phyloP scores from a whole-genome alignment of 2,888 invertebrate species.

The Xestia ashworthii region DNA sequence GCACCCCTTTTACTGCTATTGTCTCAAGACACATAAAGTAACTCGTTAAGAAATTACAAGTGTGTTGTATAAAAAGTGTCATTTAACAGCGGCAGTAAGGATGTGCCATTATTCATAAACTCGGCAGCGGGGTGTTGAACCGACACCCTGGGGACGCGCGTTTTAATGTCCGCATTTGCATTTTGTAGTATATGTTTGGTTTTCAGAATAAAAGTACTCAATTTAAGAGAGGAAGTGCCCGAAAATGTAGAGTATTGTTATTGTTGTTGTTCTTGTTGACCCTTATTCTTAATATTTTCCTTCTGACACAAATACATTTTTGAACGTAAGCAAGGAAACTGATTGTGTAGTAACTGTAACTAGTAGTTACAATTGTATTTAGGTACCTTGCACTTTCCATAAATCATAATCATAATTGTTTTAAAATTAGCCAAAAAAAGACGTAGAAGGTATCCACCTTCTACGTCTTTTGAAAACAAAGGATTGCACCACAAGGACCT shows the following conservation, averaged over 20 bases:
- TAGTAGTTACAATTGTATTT: neutral
- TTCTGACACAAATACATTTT: neutral
- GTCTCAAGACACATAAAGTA: constrained; percentile 51
- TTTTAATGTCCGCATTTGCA: constrained; percentile 87
- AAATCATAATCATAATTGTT: neutral
- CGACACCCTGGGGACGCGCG: constrained; percentile 79
- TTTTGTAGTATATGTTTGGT: constrained; percentile 73
- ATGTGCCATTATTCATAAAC: constrained; percentile 85
- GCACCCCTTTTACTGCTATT: constrained; percentile 30
- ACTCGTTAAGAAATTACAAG: constrained; percentile 65
- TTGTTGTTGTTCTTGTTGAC: no score
- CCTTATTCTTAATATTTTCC: neutral
- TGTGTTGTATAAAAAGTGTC: constrained; percentile 69
- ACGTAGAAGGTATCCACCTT: no score
- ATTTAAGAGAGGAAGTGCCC: neutral
- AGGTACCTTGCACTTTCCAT: neutral
- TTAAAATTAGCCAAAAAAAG: no score
- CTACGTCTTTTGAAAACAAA: no score
- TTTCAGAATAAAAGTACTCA: constrained; percentile 59
- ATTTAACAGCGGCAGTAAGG: constrained; percentile 72
- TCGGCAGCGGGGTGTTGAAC: constrained; percentile 76
- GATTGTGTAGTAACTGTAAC: neutral
- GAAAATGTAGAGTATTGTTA: neutral
- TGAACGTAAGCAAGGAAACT: neutral
- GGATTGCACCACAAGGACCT: neutral